phyloP scores from a whole-genome alignment of 2,888 invertebrate genomes.

The Platynereis dumerilii region DNA sequence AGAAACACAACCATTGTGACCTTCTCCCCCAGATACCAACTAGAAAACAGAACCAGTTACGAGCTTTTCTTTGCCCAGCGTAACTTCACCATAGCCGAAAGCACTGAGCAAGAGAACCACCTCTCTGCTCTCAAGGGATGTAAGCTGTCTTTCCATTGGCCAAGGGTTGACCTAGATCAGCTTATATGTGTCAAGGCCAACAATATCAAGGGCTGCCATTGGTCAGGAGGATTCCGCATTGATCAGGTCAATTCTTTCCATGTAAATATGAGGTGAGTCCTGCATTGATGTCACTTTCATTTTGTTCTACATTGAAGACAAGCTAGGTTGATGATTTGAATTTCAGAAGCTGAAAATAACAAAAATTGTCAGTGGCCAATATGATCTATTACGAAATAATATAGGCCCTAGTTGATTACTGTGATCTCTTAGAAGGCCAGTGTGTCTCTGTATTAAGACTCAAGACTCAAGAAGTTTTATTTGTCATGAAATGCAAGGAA shows the following conservation, averaged over 20 bases:
- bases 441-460: too few relatives aligned
- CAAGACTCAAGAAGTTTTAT: too few relatives aligned
- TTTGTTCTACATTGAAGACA: too few relatives aligned
- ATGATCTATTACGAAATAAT: background rate
- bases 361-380: too few relatives aligned
- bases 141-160: conserved; percentile 96
- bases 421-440: too few relatives aligned
- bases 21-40: conserved; percentile 88
- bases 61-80: conserved; percentile 88
- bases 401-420: background rate
- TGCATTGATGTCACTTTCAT: too few relatives aligned
- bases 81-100: conserved; percentile 68
- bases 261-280: conserved; percentile 80
- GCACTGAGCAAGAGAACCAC: conserved; percentile 64
- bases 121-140: conserved; percentile 85
- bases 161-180: conserved; percentile 86
- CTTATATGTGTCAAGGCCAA: conserved; percentile 84
- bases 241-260: conserved; percentile 86
- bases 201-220: conserved; percentile 67
- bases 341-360: too few relatives aligned
- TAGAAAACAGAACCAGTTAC: conserved; percentile 83
- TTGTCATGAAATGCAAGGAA: too few relatives aligned
- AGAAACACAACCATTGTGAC: conserved; percentile 90
- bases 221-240: conserved; percentile 92
- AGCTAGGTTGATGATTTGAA: too few relatives aligned